These are phyloP conservation scores for Galagoides demidoff DNA, from an alignment of 2,797 vertebrate species.

Conservation along the genomic window DNA sequence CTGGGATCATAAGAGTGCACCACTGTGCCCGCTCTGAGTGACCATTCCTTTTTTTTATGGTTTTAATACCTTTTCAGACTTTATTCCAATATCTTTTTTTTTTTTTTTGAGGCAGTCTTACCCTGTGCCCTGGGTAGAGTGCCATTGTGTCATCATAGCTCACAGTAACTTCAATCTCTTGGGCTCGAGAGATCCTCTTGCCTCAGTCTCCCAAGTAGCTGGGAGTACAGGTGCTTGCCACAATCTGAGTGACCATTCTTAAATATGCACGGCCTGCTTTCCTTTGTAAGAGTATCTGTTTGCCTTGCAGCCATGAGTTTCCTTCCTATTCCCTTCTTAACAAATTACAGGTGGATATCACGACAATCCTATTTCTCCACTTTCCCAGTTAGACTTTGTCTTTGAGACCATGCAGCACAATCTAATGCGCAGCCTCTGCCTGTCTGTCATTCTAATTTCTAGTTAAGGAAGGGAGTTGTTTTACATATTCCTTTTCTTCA, in stretches of 20 bases:
- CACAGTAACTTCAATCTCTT: no score
- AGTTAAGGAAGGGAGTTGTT: slow-evolving; percentile 18
- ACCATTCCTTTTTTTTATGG: not conserved
- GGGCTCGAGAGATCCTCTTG: no score
- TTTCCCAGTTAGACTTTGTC: not conserved
- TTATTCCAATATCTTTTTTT: no score
- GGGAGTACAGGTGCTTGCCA: no score
- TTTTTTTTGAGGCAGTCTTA: no score
- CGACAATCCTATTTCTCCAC: not conserved
- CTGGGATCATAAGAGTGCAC: not conserved
- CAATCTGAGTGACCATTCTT: not conserved
- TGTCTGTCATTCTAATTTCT: not conserved
- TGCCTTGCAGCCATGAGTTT: not conserved
- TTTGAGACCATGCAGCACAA: not conserved
- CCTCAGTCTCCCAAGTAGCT: no score
- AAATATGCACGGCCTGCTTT: not conserved
- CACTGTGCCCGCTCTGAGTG: not conserved
- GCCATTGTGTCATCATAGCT: no score
- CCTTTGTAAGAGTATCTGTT: not conserved
- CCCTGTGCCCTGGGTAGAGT: no score
- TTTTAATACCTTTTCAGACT: no score
- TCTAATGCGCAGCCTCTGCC: not conserved
- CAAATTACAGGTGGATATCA: not conserved
- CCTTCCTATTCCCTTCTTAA: not conserved
- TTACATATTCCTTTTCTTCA: slow-evolving; percentile 36